Evolutionary conservation across 2,888 invertebrate species (phyloP).

Genomic region (Prenolepis imparis): DNA sequence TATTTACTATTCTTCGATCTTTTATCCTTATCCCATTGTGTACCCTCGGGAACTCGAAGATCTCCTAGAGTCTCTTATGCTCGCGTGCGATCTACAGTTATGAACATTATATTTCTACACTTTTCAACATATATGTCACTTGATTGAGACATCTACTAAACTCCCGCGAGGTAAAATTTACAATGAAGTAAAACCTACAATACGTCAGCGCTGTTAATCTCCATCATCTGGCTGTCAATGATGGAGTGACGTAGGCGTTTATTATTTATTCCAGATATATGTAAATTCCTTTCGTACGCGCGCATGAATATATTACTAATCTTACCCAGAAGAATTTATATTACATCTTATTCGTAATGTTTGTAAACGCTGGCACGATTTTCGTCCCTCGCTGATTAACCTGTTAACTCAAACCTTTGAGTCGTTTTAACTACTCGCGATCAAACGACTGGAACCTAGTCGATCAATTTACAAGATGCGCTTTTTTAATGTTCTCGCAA

Average conservation of each 20-base stretch:
- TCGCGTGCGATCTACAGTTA: slow-evolving; percentile 40
- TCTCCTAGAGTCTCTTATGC: not conserved
- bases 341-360: slow-evolving; percentile 58
- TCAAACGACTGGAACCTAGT: slow-evolving; percentile 2
- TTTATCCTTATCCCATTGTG: no score
- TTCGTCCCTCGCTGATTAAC: slow-evolving; percentile 53
- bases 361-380: slow-evolving; percentile 32
- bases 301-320: slow-evolving; percentile 53
- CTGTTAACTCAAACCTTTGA: slow-evolving; percentile 36
- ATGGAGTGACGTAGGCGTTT: slow-evolving; percentile 58
- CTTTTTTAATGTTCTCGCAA: slow-evolving; percentile 32
- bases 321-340: no score
- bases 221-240: slow-evolving; percentile 25
- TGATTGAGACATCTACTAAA: slow-evolving; percentile 14
- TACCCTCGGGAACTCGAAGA: no score
- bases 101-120: slow-evolving; percentile 28
- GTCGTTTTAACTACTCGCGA: slow-evolving; percentile 26
- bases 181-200: slow-evolving; percentile 40
- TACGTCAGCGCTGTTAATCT: slow-evolving; percentile 42
- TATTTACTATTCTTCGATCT: no score
- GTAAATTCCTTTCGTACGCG: slow-evolving; percentile 30
- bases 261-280: slow-evolving; percentile 13
- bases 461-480: slow-evolving; percentile 34
- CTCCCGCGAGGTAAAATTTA: slow-evolving; percentile 8
- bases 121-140: slow-evolving; percentile 38